Evolutionary conservation across 2,113 vertebrate species (phyloP).

Genomic region (Gymnorhina tibicen): DNA sequence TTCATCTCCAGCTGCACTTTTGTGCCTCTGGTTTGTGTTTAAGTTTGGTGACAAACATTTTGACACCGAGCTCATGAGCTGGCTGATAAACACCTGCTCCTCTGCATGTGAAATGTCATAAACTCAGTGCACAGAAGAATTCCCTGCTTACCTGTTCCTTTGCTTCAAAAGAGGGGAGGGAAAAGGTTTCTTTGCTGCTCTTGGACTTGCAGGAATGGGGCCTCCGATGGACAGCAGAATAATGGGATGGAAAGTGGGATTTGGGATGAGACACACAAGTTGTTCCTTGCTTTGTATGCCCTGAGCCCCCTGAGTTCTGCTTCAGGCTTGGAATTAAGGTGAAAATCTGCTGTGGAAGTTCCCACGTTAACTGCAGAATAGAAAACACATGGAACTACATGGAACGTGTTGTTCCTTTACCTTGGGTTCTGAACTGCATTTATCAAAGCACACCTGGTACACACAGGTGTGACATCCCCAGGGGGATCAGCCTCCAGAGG

Average conservation of each 20-base stretch:
- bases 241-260: fast-evolving
- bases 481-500: fast-evolving
- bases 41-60: background rate
- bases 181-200: background rate
- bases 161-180: background rate
- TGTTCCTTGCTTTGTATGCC: background rate
- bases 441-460: fast-evolving
- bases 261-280: background rate
- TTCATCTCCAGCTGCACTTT: background rate
- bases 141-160: background rate
- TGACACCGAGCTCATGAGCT: background rate
- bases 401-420: fast-evolving
- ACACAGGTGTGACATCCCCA: fast-evolving
- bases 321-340: background rate
- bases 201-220: background rate
- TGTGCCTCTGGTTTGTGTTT: background rate
- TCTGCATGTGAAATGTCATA: background rate
- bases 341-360: background rate
- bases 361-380: fast-evolving
- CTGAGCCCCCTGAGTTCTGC: background rate
- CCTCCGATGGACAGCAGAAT: background rate
- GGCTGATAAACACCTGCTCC: background rate
- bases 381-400: background rate
- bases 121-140: background rate
- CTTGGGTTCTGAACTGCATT: fast-evolving